phyloP scores from a whole-genome alignment of 2,113 vertebrate species.

The Pygoscelis antarcticus region DNA sequence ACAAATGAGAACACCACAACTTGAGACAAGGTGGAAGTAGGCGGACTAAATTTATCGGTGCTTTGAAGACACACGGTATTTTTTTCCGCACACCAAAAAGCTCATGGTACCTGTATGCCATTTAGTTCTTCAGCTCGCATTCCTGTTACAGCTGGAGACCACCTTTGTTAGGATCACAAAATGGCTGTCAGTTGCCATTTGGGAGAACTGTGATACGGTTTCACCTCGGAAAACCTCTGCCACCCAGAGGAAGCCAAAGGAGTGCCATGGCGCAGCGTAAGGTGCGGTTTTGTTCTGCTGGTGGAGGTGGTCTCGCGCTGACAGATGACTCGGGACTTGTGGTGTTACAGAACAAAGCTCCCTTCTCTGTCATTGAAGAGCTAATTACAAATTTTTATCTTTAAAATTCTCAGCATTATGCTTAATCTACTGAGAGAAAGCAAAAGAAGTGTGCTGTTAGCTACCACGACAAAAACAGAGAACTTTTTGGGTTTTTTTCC shows the following conservation, averaged over 20 bases:
- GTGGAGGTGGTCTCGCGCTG: background rate
- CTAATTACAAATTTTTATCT: background rate
- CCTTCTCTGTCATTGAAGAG: background rate
- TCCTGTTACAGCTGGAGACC: background rate
- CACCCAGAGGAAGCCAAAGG: background rate
- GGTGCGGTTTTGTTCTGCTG: background rate
- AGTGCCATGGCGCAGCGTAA: rapidly evolving
- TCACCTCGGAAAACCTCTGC: background rate
- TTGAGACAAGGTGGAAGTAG: background rate
- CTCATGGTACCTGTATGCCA: too few species aligned
- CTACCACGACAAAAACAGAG: background rate
- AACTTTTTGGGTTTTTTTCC: background rate
- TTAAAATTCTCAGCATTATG: background rate
- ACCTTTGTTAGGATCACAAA: background rate
- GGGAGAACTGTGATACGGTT: background rate
- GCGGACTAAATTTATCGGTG: background rate
- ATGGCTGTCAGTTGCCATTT: background rate
- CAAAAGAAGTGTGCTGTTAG: background rate
- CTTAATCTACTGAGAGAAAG: background rate
- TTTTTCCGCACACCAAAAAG: background rate
- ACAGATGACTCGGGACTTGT: rapidly evolving
- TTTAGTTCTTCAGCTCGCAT: background rate
- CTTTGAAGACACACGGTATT: background rate
- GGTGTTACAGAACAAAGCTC: background rate
- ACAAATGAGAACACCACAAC: background rate